phyloP scores from a whole-genome alignment of 2,888 invertebrate species.

The Hoplodrina blanda region DNA sequence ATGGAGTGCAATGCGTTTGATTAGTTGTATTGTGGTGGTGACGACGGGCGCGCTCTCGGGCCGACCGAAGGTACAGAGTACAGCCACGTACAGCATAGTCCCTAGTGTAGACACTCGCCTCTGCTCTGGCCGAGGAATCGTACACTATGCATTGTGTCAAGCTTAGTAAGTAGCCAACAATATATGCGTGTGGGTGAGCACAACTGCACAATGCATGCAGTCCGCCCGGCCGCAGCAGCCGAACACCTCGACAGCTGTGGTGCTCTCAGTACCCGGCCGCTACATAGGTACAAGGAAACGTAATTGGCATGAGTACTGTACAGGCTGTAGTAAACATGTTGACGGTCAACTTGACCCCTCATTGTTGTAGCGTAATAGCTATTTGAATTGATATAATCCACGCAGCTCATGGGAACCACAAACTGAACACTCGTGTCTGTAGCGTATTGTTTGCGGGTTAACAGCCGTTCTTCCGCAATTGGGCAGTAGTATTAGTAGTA shows the following conservation, averaged over 20 bases:
- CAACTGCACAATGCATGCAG: not conserved
- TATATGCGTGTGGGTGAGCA: not conserved
- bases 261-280: not conserved
- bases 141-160: not conserved
- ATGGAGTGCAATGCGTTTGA: not conserved
- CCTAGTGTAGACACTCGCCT: too few species aligned
- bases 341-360: not conserved
- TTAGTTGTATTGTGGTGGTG: not conserved
- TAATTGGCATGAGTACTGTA: not conserved
- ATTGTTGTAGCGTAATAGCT: not conserved
- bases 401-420: slow-evolving; percentile 20
- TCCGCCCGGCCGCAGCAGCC: not conserved
- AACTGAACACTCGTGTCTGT: not conserved
- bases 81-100: too few species aligned
- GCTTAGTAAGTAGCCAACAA: not conserved
- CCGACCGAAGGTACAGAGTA: too few species aligned
- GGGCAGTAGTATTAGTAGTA: not conserved
- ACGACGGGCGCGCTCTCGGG: too few species aligned
- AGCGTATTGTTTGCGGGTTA: slow-evolving; percentile 14
- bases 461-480: slow-evolving; percentile 23
- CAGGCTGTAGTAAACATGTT: not conserved
- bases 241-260: slow-evolving; percentile 1
- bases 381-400: not conserved
- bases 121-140: too few species aligned
- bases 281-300: too few species aligned